Base-by-base conservation (phyloP, 1,140 invertebrate genomes). In the Platyscapa corneri region DNA sequence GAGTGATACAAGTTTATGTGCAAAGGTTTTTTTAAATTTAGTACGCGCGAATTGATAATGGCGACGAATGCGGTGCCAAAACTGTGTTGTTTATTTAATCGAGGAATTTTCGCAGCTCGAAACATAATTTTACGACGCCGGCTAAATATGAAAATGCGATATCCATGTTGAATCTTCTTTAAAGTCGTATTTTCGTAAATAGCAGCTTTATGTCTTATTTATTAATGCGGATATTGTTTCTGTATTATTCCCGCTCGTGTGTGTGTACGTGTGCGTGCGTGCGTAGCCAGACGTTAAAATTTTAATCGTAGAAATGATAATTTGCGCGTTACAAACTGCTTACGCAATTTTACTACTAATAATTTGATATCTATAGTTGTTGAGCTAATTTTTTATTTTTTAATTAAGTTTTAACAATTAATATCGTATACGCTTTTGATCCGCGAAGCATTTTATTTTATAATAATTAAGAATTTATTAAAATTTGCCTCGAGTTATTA, bases 1-100 rank as follows among this genome's bases (percentile, higher is more conserved):
- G 46, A 53, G 42, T 77, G 32, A 77, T 56, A 77, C 27, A 76
- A 76, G 46, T 76, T 76, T 53, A 53, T 76, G n/a, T 16, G 53
- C 1, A 53, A 32, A 60, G 3, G 7, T 78, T 60, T 60, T 60
- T 60, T 78, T 64, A 37, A 3, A 60, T 3, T 53, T n/a, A 0
- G 0, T 46, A 27, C 12, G 27, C n/a, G 23, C 18, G 37, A 42
- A 37, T 42, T 42, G 78, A 80, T 80, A 65, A 67, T 80, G 23
- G 30, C 39, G n/a, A 78, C 14, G 18, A 64, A 34, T 20, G 12
- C 23, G 46, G 27, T 67, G 60, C n/a, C 32, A 34, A 80, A 67
- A 30, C 16, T 32, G 1, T 42, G 27, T 80, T 65, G 42, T 5
- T 64, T 32, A 34, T 49, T 49, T 49, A n/a, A n/a, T n/a, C n/a